Percentiles rank a stretch among this genome's conserved stretches.
Evolutionary conservation across 1,140 invertebrate species (phyloP).

Genomic region (Megalopta genalis): DNA sequence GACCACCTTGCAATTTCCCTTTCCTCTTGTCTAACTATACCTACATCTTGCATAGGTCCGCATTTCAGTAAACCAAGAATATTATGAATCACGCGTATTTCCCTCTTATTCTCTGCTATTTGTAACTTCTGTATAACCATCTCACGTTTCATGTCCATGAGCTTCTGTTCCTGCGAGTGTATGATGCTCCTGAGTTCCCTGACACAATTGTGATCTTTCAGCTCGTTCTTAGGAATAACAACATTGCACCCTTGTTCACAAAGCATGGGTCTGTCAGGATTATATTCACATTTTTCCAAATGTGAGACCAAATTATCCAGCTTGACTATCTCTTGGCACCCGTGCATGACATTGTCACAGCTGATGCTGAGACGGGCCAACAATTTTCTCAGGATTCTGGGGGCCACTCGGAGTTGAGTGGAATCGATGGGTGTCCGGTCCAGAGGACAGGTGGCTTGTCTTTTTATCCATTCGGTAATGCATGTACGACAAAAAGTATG

Average conservation of each 20-base stretch:
- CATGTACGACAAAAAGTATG: slow-evolving; percentile 97
- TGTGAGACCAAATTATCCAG: slow-evolving; percentile 91
- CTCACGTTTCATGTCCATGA: slow-evolving; percentile 92
- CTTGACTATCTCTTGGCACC: slow-evolving; percentile 92
- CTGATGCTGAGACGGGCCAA: slow-evolving; percentile 92
- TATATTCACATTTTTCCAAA: slow-evolving; percentile 94
- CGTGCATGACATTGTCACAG: slow-evolving; percentile 94
- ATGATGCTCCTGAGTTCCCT: slow-evolving; percentile 92
- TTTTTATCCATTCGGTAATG: slow-evolving; percentile 96
- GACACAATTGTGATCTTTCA: slow-evolving; percentile 96
- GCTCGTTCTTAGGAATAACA: slow-evolving; percentile 96
- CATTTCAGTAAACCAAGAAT: slow-evolving; percentile 94
- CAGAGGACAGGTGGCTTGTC: slow-evolving; percentile 95
- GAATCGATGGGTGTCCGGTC: slow-evolving; percentile 93
- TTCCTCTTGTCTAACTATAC: slow-evolving; percentile 95
- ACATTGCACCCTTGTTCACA: slow-evolving; percentile 96
- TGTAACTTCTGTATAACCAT: slow-evolving; percentile 91
- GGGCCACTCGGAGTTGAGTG: slow-evolving; percentile 92
- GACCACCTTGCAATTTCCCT: slow-evolving; percentile 96
- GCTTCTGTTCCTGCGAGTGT: slow-evolving; percentile 91
- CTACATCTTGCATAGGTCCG: slow-evolving; percentile 89
- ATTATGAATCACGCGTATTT: slow-evolving; percentile 93
- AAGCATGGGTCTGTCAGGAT: slow-evolving; percentile 94
- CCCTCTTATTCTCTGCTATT: slow-evolving; percentile 93
- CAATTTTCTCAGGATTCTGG: slow-evolving; percentile 94